phyloP scores from a whole-genome alignment of 2,113 vertebrate species.

The Saccopteryx bilineata region DNA sequence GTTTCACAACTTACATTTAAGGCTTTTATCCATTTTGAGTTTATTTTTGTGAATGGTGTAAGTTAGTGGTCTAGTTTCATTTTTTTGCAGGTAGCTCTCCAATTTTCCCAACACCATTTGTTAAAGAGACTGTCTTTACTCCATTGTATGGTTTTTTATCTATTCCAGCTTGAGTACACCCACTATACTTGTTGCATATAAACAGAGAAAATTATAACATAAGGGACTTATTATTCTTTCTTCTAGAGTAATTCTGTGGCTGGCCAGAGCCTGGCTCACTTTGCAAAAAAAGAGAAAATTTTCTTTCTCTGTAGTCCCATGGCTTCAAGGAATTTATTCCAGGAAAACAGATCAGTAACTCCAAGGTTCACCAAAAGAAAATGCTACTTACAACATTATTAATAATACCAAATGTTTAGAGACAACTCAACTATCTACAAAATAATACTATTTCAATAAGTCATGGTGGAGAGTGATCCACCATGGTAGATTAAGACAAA shows the following conservation, averaged over 20 bases:
- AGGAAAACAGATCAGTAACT: neutral
- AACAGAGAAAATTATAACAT: constrained; percentile 86
- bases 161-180: constrained; percentile 88
- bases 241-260: constrained; percentile 83
- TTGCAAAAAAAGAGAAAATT: constrained; percentile 76
- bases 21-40: too few relatives aligned
- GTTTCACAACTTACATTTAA: too few relatives aligned
- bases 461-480: neutral
- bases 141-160: constrained; percentile 85
- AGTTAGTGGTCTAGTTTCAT: too few relatives aligned
- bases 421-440: neutral
- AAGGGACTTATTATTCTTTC: constrained; percentile 82
- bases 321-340: constrained; percentile 84
- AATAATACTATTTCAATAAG: neutral
- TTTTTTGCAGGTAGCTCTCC: too few relatives aligned
- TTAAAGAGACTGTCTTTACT: too few relatives aligned
- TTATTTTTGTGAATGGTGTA: too few relatives aligned
- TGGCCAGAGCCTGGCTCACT: constrained; percentile 80
- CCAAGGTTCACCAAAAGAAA: neutral
- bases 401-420: neutral
- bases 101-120: too few relatives aligned
- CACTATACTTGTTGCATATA: constrained; percentile 86
- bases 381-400: neutral
- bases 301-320: constrained; percentile 85
- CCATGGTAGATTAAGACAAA: neutral